A percentile compares a stretch with the other conserved stretches of the same genome.
phyloP scores from a whole-genome alignment of 2,113 vertebrate species.

The Spilogale gracilis region DNA sequence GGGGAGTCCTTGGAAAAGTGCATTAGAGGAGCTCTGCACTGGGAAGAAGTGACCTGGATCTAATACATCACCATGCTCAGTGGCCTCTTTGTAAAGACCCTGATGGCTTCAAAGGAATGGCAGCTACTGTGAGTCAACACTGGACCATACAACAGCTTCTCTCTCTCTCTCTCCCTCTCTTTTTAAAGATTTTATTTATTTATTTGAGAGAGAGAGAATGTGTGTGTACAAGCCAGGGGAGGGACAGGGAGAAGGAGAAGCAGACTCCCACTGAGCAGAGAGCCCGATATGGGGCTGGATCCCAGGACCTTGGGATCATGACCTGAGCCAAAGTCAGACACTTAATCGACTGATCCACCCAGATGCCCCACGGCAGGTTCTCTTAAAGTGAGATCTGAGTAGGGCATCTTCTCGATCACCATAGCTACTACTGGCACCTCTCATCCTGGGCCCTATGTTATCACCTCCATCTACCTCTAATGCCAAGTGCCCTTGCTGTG shows the following conservation, averaged over 20 bases:
- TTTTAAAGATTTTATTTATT: too few species aligned
- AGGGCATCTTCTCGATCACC: background rate
- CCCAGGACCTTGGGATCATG: too few species aligned
- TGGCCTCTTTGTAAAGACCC: background rate
- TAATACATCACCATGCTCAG: background rate
- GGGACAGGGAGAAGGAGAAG: too few species aligned
- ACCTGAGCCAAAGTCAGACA: too few species aligned
- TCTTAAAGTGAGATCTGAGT: background rate
- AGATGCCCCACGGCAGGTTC: background rate
- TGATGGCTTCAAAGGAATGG: background rate
- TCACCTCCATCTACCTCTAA: background rate
- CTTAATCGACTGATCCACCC: too few species aligned
- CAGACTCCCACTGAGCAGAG: too few species aligned
- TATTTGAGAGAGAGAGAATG: too few species aligned
- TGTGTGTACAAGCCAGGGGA: too few species aligned
- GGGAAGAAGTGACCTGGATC: background rate
- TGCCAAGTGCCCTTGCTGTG: background rate
- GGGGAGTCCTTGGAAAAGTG: background rate
- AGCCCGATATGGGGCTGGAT: too few species aligned
- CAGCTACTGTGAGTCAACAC: background rate
- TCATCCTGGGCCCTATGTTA: background rate
- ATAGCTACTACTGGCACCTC: background rate
- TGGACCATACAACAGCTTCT: background rate
- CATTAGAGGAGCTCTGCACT: background rate
- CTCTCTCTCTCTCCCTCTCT: background rate